Evolutionary conservation across 2,888 invertebrate species (phyloP), one percentile per base, ranked within the genome.

Genomic region (Drosophila phalerata): DNA sequence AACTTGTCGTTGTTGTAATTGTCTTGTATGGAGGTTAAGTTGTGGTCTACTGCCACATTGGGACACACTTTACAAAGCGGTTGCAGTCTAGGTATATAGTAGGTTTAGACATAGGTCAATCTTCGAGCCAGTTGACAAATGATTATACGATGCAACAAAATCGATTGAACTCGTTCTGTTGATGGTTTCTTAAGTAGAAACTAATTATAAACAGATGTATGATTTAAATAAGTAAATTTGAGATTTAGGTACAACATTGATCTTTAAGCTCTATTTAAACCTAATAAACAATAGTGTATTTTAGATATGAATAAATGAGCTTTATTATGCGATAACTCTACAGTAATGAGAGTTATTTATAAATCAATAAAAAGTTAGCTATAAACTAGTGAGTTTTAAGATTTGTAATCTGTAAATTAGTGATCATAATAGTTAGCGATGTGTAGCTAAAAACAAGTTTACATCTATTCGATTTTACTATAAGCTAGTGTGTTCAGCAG

Each of bases 11-110:
- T 56, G 60, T 69, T 51, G 81, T 67, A 82, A 84, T 70, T 81
- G 84, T 63, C 64, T 61, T 57, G 57, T 80, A 88, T 88, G 84
- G 86, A 82, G 83, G 83, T 88, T 88, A 83, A 83, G 72, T 67
- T 88, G 88, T 69, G 83, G 83, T 83, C 77, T 19, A 55, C 56
- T 55, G 55, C 52, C 55, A 61, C 80, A 42, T 88, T 88, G 80
- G 85, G 88, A 73, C 88, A 87, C 81, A 71, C 79, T 80, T 55
- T 61, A 32, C 53, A 56, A 51, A 34, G 55, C 25, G 48, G 28
- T 61, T 61, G 38, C 58, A 30, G 30, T 32, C 57, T 48, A 11
- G 19, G 47, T 61, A 45, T 25, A n/a, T n/a, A n/a, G n/a, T n/a
- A 3, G 45, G 47, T 61, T 56, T 15, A 5, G 34, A 8, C 30